Conservation (phyloP, 2,113 vertebrate species). For the Syrrhaptes paradoxus region DNA sequence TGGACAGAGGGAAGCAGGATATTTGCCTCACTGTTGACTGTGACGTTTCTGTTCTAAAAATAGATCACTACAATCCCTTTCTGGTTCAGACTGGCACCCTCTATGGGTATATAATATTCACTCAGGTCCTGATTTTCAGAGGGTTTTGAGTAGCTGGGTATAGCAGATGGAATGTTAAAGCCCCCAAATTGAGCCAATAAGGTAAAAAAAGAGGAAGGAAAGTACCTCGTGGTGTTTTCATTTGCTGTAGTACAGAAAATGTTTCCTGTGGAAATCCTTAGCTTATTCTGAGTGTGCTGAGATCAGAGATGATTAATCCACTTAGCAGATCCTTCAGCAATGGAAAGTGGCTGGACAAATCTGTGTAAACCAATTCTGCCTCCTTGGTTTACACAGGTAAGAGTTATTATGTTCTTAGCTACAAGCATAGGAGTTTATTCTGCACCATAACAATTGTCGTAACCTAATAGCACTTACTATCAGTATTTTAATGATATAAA, state of each 20-base stretch:
- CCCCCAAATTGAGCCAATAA: not conserved
- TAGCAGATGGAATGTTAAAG: not conserved
- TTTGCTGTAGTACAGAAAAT: not conserved
- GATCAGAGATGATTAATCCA: conserved; percentile 16
- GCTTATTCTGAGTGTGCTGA: not conserved
- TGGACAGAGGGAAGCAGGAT: conserved; percentile 35
- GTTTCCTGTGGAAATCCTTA: not conserved
- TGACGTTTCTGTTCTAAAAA: conserved; percentile 58
- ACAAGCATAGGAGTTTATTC: not conserved
- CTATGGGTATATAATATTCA: not conserved
- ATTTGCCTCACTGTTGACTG: conserved; percentile 29
- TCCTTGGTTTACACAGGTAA: not conserved
- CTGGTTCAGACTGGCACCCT: not conserved
- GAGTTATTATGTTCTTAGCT: not conserved
- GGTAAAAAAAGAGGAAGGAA: not conserved
- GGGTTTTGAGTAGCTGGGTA: not conserved
- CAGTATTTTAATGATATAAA: not conserved
- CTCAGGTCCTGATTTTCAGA: not conserved
- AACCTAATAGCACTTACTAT: not conserved
- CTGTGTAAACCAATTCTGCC: not conserved
- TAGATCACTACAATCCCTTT: conserved; percentile 22
- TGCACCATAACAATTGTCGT: not conserved
- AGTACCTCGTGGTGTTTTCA: not conserved
- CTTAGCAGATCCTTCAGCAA: not conserved
- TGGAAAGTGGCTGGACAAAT: conserved; percentile 18